Conservation (phyloP, 2,113 vertebrate genomes). For the Pao palembangensis region DNA sequence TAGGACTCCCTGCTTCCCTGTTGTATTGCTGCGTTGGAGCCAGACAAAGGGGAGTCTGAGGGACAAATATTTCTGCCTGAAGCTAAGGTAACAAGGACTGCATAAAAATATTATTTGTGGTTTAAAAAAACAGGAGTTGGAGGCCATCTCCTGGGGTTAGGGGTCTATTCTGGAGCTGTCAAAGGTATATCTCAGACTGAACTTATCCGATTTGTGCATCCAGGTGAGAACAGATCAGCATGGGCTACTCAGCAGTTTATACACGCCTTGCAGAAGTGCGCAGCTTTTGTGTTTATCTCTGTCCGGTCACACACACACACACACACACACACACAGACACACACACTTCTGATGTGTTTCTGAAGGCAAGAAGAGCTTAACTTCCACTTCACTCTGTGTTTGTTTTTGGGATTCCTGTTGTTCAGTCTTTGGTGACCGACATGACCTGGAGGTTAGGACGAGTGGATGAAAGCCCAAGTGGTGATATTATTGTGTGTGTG, state of each 20-base stretch:
- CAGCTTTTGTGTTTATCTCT: not conserved
- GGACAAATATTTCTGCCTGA: slow-evolving; percentile 56
- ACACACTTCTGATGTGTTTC: slow-evolving; percentile 11
- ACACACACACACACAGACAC: slow-evolving; percentile 10
- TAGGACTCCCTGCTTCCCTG: slow-evolving; percentile 63
- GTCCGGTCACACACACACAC: not conserved
- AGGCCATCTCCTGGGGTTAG: slow-evolving; percentile 3
- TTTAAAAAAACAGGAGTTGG: not conserved
- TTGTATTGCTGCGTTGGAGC: slow-evolving; percentile 56
- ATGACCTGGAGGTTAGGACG: slow-evolving; percentile 5
- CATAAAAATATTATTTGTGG: not conserved
- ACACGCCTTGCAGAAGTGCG: not conserved
- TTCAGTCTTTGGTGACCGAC: slow-evolving; percentile 27
- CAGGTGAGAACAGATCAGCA: not conserved
- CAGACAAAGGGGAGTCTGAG: slow-evolving; percentile 55
- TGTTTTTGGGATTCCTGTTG: slow-evolving; percentile 52
- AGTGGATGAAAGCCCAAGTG: slow-evolving; percentile 34
- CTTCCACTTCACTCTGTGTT: slow-evolving; percentile 33
- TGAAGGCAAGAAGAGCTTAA: slow-evolving; percentile 25
- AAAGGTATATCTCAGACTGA: slow-evolving; percentile 10
- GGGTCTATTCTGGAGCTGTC: slow-evolving; percentile 33
- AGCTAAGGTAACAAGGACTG: slow-evolving; percentile 64
- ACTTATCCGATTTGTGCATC: slow-evolving; percentile 18
- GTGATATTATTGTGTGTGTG: slow-evolving; percentile 26
- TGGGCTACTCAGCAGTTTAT: not conserved